phyloP scores from a whole-genome alignment of 2,888 invertebrate species.

The Cantharis rustica region DNA sequence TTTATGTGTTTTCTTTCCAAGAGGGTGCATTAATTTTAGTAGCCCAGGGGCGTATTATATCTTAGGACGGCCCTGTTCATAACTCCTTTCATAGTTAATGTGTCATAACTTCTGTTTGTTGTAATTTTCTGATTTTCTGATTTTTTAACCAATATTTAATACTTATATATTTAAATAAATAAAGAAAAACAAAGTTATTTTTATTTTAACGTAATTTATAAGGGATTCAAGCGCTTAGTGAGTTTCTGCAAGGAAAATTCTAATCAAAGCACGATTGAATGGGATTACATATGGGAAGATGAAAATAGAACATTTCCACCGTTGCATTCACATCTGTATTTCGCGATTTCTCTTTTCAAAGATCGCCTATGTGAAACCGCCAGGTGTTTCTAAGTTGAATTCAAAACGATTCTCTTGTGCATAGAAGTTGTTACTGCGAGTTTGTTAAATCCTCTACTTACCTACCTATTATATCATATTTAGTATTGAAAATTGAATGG shows the following conservation, averaged over 20 bases:
- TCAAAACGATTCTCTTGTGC: constrained; percentile 25
- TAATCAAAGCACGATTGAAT: constrained; percentile 21
- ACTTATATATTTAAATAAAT: too few species aligned
- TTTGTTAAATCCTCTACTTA: background rate
- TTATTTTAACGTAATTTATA: background rate
- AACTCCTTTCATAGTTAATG: too few species aligned
- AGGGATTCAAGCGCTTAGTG: background rate
- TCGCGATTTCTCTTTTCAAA: constrained; percentile 23
- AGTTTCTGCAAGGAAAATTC: constrained; percentile 18
- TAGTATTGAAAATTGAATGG: background rate
- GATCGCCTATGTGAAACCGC: constrained; percentile 30
- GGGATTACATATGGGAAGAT: constrained; percentile 23
- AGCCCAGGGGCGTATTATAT: too few species aligned
- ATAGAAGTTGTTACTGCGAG: background rate
- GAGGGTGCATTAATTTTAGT: too few species aligned
- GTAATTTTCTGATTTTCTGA: too few species aligned
- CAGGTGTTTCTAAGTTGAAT: constrained; percentile 34
- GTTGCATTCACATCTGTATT: constrained; percentile 24
- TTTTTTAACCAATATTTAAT: too few species aligned
- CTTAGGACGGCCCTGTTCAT: too few species aligned
- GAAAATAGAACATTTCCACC: constrained; percentile 26
- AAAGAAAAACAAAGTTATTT: background rate
- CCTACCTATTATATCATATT: background rate
- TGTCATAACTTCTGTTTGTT: too few species aligned
- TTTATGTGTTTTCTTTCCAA: too few species aligned